Evolutionary conservation across 1,140 invertebrate species (phyloP).

Genomic region (Procambarus clarkii): DNA sequence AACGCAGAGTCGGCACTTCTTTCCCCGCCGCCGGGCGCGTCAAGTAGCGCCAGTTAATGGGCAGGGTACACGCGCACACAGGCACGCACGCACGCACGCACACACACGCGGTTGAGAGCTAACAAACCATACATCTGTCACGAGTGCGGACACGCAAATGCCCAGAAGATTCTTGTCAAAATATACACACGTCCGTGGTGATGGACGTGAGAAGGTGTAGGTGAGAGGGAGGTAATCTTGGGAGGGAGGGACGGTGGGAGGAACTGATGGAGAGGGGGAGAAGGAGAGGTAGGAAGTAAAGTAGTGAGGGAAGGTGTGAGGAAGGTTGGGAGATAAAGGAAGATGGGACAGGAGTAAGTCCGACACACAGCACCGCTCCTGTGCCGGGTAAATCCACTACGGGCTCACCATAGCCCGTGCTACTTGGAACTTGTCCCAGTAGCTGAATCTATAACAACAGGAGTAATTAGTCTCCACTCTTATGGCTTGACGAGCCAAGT

Average conservation of each 20-base stretch:
- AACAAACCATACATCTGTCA: conserved; percentile 68
- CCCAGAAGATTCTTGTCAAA: conserved; percentile 53
- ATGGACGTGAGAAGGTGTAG: conserved; percentile 40
- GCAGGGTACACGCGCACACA: conserved; percentile 39
- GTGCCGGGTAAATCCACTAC: too few species aligned
- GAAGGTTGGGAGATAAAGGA: background rate
- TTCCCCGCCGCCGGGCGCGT: conserved; percentile 22
- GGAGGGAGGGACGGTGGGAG: background rate
- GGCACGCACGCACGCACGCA: conserved; percentile 7
- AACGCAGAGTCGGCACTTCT: background rate
- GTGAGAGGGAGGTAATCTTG: background rate
- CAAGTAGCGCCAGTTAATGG: conserved; percentile 55
- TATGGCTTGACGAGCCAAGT: too few species aligned
- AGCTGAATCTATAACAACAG: too few species aligned
- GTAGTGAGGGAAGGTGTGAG: background rate
- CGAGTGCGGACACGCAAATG: conserved; percentile 53
- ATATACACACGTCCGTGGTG: conserved; percentile 30
- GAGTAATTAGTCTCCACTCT: too few species aligned
- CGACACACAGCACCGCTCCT: too few species aligned
- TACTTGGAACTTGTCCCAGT: too few species aligned
- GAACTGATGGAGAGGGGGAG: background rate
- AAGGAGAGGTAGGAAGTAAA: background rate
- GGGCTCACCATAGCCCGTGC: too few species aligned
- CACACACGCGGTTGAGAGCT: conserved; percentile 60
- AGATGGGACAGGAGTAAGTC: conserved; percentile 7